Conservation (phyloP, 2,888 invertebrate species). For the Volucella inflata region DNA sequence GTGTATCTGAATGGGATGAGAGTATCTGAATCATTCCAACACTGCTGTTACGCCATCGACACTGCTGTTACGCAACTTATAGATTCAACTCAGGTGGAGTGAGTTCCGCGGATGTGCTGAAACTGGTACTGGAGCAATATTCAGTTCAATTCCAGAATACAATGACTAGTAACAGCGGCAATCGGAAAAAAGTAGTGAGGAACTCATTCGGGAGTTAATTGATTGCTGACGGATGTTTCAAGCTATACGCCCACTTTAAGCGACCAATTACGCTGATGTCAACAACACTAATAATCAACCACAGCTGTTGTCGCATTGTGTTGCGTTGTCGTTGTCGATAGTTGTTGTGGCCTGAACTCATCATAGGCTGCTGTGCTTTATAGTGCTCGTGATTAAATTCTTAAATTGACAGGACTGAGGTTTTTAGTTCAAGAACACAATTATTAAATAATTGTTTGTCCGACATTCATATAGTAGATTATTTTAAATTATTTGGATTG, state of each 20-base stretch:
- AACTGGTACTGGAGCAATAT: not conserved
- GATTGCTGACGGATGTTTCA: slow-evolving; percentile 45
- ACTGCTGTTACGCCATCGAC: slow-evolving; percentile 1
- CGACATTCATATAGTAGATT: no score
- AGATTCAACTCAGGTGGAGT: slow-evolving; percentile 30
- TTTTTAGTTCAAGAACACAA: slow-evolving; percentile 16
- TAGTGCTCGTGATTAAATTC: slow-evolving; percentile 43
- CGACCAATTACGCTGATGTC: slow-evolving; percentile 71
- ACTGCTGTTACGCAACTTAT: slow-evolving; percentile 28
- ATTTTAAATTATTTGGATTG: no score
- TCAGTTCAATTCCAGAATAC: slow-evolving; percentile 11
- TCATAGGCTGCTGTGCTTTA: slow-evolving; percentile 13
- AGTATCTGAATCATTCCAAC: slow-evolving; percentile 4
- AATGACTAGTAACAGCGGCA: slow-evolving; percentile 26
- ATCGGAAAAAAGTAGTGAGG: not conserved
- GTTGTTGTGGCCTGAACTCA: no score
- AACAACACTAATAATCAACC: slow-evolving; percentile 68
- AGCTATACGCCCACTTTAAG: slow-evolving; percentile 39
- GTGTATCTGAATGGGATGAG: no score
- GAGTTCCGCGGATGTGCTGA: slow-evolving; percentile 15
- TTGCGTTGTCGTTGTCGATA: not conserved
- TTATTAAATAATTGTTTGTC: no score
- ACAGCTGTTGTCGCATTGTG: slow-evolving; percentile 25
- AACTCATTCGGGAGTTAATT: slow-evolving; percentile 49
- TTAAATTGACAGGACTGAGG: slow-evolving; percentile 20